These are phyloP conservation scores for Phylloscopus trochiloides DNA, from an alignment of 2,113 vertebrate species.

Conservation along the genomic window DNA sequence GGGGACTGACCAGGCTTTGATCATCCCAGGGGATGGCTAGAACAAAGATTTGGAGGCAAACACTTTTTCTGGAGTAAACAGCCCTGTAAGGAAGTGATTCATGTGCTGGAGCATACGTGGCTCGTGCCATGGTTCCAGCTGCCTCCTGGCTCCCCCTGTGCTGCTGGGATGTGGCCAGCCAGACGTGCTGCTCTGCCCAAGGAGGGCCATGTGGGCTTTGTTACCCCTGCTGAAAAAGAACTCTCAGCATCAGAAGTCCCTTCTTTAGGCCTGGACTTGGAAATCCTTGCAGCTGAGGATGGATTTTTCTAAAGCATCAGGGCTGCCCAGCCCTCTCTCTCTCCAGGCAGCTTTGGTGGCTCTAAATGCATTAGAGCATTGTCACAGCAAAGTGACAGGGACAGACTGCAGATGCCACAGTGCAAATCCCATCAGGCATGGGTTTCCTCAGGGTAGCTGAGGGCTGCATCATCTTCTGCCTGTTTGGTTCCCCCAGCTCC, in stretches of 20 bases:
- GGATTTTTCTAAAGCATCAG: neutral
- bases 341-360: neutral
- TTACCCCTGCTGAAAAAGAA: neutral
- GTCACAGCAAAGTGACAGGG: neutral
- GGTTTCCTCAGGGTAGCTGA: neutral
- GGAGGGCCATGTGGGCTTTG: neutral
- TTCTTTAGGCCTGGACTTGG: neutral
- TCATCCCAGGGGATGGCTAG: neutral
- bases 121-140: neutral
- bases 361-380: neutral
- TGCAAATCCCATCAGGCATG: neutral
- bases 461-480: neutral
- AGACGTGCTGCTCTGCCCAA: neutral
- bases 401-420: neutral
- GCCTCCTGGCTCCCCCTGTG: neutral
- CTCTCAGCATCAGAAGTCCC: neutral
- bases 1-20: neutral
- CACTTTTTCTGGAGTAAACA: neutral
- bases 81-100: neutral
- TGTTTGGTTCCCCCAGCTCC: neutral
- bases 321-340: neutral
- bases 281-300: neutral
- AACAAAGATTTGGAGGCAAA: neutral
- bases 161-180: neutral
- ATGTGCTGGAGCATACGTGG: accelerated